Evolutionary conservation across 2,113 vertebrate species (phyloP), one percentile per base, ranked within the genome.

Genomic region (Thinocorus orbignyianus): DNA sequence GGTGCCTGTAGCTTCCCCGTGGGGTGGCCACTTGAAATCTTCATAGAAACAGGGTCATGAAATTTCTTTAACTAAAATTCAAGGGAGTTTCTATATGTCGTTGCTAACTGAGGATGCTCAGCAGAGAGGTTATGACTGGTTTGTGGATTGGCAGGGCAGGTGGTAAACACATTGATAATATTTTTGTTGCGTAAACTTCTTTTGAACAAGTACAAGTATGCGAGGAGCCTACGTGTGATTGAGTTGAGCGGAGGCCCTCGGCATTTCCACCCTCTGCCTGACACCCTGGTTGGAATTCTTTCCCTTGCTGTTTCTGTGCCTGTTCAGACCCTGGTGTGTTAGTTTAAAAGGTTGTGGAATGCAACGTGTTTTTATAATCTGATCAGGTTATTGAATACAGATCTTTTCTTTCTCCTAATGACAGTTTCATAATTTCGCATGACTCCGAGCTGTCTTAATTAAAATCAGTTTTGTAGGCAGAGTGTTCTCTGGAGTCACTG

Each of bases 361-460:
- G 86, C 80, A 68, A 60, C 55, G 64, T 90, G 69, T 60, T 95
- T 92, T 81, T 94, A 88, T 90, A 93, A 94, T 96, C 80, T 28
- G 46, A 95, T 86, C 80, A 86, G 62, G 57, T 95, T 97, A 88
- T 94, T 94, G 92, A 90, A 93, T 55, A 23, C 90, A 95, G 95
- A 90, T 55, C 61, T 88, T 81, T 79, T 81, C 69, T 84, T 83
- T 30, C 64, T 86, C 76, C 71, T 65, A 83, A 6, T 86, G 90
- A 92, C 64, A 90, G 76, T 64, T 91, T n/a, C 4, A 2, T 92
- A 60, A 95, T 90, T 96, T 94, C 1, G 0, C 68, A 37, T 71
- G 76, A 41, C 86, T 94, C 90, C 0, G 2, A 78, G 86, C 92
- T 80, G 85, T 70, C 78, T 96, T 93, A 88, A 95, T 96, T 95